Base-by-base conservation (phyloP, 2,113 vertebrate genomes). In the Cyprinodon tularosa region DNA sequence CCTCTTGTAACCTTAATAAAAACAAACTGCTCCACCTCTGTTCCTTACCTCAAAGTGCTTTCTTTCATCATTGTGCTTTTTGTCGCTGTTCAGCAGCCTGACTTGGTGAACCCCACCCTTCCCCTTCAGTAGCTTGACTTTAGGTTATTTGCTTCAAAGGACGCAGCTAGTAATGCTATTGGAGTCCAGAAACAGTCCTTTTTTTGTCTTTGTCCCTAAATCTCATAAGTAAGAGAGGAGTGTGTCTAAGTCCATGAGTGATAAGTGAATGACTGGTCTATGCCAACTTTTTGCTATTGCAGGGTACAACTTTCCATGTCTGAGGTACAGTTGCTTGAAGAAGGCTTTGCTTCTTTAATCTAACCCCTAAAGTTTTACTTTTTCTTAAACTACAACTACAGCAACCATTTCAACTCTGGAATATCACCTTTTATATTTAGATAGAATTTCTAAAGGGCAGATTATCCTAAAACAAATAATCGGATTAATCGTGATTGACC, bases 81-180 rank as follows among this genome's bases (percentile, higher is more conserved):
- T 10, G 44, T 72, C 39, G 62, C 66, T 81, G 62, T 84, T 80
- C 77, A 72, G 48, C 20, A 80, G 57, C 76, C 74, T 22, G 50
- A 37, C 66, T 77, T 57, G 74, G 42, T 45, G 61, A 64, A 72
- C 69, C 74, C 72, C 69, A 83, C 78, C 85, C 76, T 77, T 73
- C 72, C 61, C 64, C n/a, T 29, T 64, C 68, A 50, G 62, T 71
- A 2, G 6, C 76, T 78, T 71, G 44, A 84, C 73, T 78, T 67
- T 37, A 12, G 29, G 17, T 85, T 78, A 71, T 62, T 81, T 48
- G 79, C 71, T 77, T 37, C 68, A 45, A 81, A 84, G 76, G 81
- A 88, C 82, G 68, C 74, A 80, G 80, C 72, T 73, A 77, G 66
- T 85, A 83, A 86, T 84, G 75, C 82, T 39, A 63, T 80, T 86